Conservation (phyloP, 2,113 vertebrate species). For the Barnardius zonarius region DNA sequence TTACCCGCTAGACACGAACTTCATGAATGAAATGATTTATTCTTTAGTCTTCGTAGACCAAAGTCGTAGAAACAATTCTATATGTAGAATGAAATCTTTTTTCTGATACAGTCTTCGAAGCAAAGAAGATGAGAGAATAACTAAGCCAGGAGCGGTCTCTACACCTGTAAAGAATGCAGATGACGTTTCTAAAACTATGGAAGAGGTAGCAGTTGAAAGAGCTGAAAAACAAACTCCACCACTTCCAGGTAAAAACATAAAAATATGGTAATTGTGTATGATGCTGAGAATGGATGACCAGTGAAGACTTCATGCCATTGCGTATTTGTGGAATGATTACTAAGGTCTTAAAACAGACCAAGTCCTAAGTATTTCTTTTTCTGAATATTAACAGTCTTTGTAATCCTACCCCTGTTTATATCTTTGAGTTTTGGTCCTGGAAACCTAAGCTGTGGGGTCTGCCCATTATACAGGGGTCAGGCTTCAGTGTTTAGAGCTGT, state of each 20-base stretch:
- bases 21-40: not conserved
- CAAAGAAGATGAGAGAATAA: conserved; percentile 89
- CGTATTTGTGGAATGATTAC: not conserved
- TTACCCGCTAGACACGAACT: not conserved
- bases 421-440: not conserved
- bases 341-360: not conserved
- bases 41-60: not conserved
- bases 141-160: conserved; percentile 83
- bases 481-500: not conserved
- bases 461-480: not conserved
- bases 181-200: conserved; percentile 81
- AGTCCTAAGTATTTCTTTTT: not conserved
- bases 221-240: conserved; percentile 87
- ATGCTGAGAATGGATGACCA: not conserved
- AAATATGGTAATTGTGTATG: not conserved
- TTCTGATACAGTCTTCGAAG: conserved; percentile 82
- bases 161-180: conserved; percentile 86
- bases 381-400: not conserved
- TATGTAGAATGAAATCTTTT: not conserved
- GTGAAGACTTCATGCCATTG: not conserved
- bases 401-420: not conserved
- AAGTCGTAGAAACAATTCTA: not conserved
- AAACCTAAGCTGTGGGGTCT: not conserved
- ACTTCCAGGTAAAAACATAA: conserved; percentile 84
- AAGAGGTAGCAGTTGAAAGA: conserved; percentile 77